Evolutionary conservation across 2,113 vertebrate species (phyloP).

Genomic region (Gymnarchus niloticus): DNA sequence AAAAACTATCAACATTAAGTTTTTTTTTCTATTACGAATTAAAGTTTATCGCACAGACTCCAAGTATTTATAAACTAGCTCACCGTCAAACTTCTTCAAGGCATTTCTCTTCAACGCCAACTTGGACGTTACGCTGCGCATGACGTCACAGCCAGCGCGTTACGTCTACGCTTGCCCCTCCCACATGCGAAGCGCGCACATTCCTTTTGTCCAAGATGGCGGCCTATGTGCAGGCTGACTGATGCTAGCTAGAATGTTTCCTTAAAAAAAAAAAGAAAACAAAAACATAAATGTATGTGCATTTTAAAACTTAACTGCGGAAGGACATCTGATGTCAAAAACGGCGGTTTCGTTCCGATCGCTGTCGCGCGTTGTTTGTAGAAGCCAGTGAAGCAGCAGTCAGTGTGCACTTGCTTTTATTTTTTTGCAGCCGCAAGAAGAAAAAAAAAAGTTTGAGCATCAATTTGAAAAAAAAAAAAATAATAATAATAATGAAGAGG

Average conservation of each 20-base stretch:
- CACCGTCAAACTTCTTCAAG: neutral
- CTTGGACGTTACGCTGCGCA: neutral
- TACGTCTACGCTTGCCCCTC: constrained; percentile 43
- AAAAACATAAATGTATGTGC: too few relatives aligned
- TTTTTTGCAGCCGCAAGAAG: constrained; percentile 34
- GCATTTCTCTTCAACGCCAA: neutral
- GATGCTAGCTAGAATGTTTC: constrained; percentile 52
- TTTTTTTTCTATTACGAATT: too few relatives aligned
- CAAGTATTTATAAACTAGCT: too few relatives aligned
- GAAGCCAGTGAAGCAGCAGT: constrained; percentile 16
- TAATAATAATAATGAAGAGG: constrained; percentile 85
- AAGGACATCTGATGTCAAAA: neutral
- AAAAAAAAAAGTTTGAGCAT: constrained; percentile 53
- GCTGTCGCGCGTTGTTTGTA: constrained; percentile 5
- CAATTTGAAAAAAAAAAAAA: constrained; percentile 29
- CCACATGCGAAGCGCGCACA: constrained; percentile 53
- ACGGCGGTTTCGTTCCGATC: neutral
- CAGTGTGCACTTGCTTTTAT: constrained; percentile 30
- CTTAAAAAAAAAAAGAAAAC: too few relatives aligned
- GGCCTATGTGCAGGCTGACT: constrained; percentile 58
- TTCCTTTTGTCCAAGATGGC: constrained; percentile 98
- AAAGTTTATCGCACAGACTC: too few relatives aligned
- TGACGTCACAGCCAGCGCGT: constrained; percentile 29
- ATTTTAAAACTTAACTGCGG: neutral
- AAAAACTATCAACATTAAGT: too few relatives aligned